These are phyloP conservation scores for Drosophila antonietae DNA, from an alignment of 2,888 invertebrate genomes.

Conservation along the genomic window DNA sequence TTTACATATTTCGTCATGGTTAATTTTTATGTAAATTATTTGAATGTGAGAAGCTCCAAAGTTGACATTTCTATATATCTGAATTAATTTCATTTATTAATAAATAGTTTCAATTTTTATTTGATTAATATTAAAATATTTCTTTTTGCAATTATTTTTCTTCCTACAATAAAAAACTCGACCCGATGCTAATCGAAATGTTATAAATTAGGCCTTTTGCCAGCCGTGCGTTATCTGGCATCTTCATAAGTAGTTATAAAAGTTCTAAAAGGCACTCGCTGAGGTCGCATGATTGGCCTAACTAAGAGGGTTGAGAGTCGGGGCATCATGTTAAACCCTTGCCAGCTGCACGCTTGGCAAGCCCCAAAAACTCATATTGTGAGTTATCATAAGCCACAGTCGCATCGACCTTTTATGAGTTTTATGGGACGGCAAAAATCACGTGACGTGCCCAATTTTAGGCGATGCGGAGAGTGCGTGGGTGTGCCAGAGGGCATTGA, in stretches of 20 bases:
- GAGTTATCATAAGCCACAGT: slow-evolving; percentile 34
- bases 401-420: slow-evolving; percentile 68
- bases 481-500: slow-evolving; percentile 59
- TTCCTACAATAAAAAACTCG: neutral
- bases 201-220: slow-evolving; percentile 7
- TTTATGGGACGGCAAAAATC: slow-evolving; percentile 64
- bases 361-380: slow-evolving; percentile 10
- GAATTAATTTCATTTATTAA: too few relatives aligned
- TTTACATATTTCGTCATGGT: neutral
- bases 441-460: slow-evolving; percentile 75
- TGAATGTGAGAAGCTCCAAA: neutral
- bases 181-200: neutral
- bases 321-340: slow-evolving; percentile 40
- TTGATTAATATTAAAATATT: neutral
- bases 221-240: slow-evolving; percentile 62
- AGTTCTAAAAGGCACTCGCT: slow-evolving; percentile 37
- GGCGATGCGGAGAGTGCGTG: slow-evolving; percentile 56
- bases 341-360: slow-evolving; percentile 1
- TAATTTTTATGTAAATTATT: neutral
- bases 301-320: slow-evolving; percentile 6
- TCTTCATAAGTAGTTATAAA: slow-evolving; percentile 40
- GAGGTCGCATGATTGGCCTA: slow-evolving; percentile 48
- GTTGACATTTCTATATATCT: neutral
- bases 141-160: neutral
- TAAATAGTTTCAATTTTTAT: neutral